A percentile compares a stretch with the other conserved stretches of the same genome.
phyloP scores from a whole-genome alignment of 2,888 invertebrate species.

The Metopia argyrocephala region DNA sequence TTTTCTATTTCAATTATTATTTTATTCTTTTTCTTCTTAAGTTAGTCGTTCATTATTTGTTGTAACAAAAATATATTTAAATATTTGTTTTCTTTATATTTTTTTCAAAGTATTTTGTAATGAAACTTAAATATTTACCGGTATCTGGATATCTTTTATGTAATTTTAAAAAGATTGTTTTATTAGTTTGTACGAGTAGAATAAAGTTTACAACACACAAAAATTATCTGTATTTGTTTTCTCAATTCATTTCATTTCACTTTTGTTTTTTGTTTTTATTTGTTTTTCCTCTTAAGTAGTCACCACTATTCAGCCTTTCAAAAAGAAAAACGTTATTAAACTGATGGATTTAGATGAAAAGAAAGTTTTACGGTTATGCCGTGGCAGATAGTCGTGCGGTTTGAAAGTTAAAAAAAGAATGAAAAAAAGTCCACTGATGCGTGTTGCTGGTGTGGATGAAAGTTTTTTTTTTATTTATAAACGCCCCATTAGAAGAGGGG shows the following conservation, averaged over 20 bases:
- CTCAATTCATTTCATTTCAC: no score
- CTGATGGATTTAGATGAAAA: background rate
- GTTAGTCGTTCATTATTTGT: background rate
- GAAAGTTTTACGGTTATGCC: background rate
- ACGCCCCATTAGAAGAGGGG: conserved; percentile 4
- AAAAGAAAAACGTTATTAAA: conserved; percentile 32
- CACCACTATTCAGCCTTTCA: conserved; percentile 56
- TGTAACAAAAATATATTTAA: background rate
- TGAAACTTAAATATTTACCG: conserved; percentile 41
- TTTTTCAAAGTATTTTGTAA: conserved; percentile 22
- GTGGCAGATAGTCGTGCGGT: background rate
- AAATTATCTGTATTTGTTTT: conserved; percentile 7
- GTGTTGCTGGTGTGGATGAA: conserved; percentile 31
- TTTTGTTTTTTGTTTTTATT: no score
- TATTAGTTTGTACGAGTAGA: background rate
- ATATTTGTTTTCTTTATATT: conserved; percentile 8
- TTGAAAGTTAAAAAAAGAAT: conserved; percentile 3
- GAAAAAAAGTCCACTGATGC: conserved; percentile 2
- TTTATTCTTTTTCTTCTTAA: background rate
- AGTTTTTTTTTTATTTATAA: conserved; percentile 9
- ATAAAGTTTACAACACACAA: background rate
- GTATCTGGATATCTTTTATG: background rate
- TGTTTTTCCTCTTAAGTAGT: conserved; percentile 31
- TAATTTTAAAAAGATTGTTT: background rate
- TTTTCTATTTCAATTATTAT: background rate